Base-by-base conservation (phyloP, 37 sponge, comb jelly and placozoan species). In the Crambe crambe region DNA sequence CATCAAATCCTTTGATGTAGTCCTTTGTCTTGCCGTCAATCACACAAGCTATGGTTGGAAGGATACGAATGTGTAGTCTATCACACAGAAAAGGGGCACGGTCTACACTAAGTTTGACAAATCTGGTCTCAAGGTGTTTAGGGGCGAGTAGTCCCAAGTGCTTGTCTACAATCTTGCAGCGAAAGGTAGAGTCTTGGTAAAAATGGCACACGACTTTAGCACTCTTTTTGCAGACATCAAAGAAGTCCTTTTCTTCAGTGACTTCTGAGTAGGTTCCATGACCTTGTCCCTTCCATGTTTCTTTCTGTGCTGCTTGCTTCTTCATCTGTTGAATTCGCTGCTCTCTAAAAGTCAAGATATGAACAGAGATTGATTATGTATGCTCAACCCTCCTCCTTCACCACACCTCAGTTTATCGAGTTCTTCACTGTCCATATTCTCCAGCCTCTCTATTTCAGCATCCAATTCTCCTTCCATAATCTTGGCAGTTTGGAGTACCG, bases 161-260 rank as follows among this genome's bases (percentile, higher is more conserved):
- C 73, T 98, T 98, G 75, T 98, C 99, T 34, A 98, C 95, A 77
- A 98, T 98, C 66, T 96, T 91, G 73, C 99, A 98, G 37, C 98
- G 82, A 83, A 86, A 82, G 3, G 97, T 94, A 0, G 88, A 76
- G 58, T 91, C 94, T 0, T 95, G 83, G 59, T 81, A 98, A 79
- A 96, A 98, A 51, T 94, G 97, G 66, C 92, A 89, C 35, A 98
- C 95, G 21, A 98, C 89, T 34, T 85, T 86, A n/a, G 89, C 80
- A 51, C 86, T 96, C 43, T 91, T 82, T 79, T 98, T 98, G 60
- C 90, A 85, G 37, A 82, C 89, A 21, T 91, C 94, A 80, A 98
- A 98, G 73, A 98, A 98, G 73, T 94, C 97, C 68, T 96, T 98
- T 73, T 98, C 99, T 20, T 78, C 87, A 5, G 95, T 40, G 32